Conservation (phyloP, 2,113 vertebrate species). For the Tachysurus fulvidraco region DNA sequence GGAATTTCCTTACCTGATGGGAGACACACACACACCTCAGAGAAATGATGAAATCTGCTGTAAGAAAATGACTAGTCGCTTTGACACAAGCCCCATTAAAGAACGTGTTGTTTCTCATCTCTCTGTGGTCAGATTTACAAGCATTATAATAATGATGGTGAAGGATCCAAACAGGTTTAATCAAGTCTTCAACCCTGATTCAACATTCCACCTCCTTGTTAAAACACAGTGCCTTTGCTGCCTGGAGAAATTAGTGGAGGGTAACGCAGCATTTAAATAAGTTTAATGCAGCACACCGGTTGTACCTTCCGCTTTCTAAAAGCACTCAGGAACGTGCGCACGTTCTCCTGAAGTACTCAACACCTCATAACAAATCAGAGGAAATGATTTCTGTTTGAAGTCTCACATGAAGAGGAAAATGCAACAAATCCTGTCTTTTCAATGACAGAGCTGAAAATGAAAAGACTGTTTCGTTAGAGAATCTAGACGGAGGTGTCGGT, state of each 20-base stretch:
- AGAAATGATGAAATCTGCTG: not conserved
- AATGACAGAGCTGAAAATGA: not conserved
- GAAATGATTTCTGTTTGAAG: not conserved
- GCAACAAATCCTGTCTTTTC: not conserved
- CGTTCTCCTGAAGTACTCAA: not conserved
- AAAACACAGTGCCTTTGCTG: slow-evolving; percentile 18
- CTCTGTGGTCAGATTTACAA: not conserved
- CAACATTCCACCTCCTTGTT: slow-evolving; percentile 6
- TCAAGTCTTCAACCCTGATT: not conserved
- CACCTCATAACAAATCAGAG: not conserved
- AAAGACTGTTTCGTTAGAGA: not conserved
- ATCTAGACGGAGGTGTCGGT: not conserved
- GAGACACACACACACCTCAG: not conserved
- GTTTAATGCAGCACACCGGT: not conserved
- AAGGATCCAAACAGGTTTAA: not conserved
- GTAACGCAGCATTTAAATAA: not conserved
- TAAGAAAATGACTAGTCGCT: not conserved
- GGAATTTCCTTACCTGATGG: not conserved
- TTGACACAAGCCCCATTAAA: not conserved
- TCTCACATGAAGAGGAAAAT: not conserved
- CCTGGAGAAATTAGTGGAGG: slow-evolving; percentile 16
- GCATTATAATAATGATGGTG: not conserved
- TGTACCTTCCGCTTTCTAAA: not conserved
- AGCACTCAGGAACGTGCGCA: too few relatives aligned
- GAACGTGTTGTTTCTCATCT: too few relatives aligned